Evolutionary conservation across 2,797 vertebrate genomes (phyloP).

Genomic region (Dermochelys coriacea): DNA sequence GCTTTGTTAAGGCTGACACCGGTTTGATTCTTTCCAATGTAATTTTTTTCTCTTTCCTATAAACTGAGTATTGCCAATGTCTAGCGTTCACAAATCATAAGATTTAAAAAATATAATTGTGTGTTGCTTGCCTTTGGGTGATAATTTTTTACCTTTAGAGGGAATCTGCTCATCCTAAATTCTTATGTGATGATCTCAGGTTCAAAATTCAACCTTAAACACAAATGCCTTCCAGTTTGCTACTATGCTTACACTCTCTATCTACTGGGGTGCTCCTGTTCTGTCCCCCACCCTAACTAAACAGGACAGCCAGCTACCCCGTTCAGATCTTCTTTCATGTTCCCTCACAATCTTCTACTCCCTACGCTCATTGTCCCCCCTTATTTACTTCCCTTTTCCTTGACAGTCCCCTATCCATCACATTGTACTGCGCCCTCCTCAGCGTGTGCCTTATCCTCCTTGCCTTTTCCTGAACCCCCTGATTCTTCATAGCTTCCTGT

Average conservation of each 20-base stretch:
- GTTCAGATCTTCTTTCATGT: not conserved
- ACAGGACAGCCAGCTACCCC: accelerated
- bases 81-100: not conserved
- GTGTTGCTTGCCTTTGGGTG: no score
- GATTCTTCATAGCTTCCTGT: not conserved
- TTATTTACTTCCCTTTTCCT: accelerated
- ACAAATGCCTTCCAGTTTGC: no score
- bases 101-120: no score
- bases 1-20: not conserved
- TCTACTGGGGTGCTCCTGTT: not conserved
- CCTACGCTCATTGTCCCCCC: not conserved
- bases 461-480: not conserved
- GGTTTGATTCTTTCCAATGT: not conserved
- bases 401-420: not conserved
- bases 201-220: no score
- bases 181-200: no score
- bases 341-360: accelerated
- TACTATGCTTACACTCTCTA: not conserved
- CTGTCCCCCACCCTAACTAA: not conserved
- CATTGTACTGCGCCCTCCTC: not conserved
- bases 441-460: not conserved
- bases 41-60: not conserved
- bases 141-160: no score
- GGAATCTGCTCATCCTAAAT: no score
- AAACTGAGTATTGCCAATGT: not conserved